Evolutionary conservation across 1,140 invertebrate species (phyloP).

Genomic region (Neocloeon triangulifer): DNA sequence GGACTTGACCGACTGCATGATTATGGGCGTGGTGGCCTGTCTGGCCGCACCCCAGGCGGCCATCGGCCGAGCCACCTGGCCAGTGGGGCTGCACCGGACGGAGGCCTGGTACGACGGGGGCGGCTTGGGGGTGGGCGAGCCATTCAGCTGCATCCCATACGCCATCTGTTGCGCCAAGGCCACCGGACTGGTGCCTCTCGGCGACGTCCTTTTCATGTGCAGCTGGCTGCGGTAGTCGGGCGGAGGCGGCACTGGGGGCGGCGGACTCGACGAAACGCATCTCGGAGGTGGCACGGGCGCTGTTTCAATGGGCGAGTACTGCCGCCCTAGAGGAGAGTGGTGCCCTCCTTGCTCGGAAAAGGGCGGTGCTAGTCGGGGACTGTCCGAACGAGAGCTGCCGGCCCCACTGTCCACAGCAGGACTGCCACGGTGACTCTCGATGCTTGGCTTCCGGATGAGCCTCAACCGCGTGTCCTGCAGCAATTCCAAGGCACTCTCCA

Average conservation of each 20-base stretch:
- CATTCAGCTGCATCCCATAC: conserved; percentile 10
- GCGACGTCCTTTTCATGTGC: conserved; percentile 15
- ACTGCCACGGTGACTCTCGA: conserved; percentile 60
- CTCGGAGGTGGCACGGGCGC: conserved; percentile 21
- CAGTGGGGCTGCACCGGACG: conserved; percentile 5
- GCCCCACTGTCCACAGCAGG: conserved; percentile 69
- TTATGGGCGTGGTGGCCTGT: conserved; percentile 67
- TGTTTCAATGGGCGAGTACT: conserved; percentile 50
- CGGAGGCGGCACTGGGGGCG: conserved; percentile 47
- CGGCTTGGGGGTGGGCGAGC: too few species aligned
- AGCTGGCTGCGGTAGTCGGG: conserved; percentile 50
- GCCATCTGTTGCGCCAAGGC: conserved; percentile 20
- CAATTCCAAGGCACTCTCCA: conserved; percentile 43
- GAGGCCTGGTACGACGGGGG: conserved; percentile 9
- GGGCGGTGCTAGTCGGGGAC: conserved; percentile 28
- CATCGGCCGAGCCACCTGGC: conserved; percentile 41
- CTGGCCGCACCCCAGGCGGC: conserved; percentile 56
- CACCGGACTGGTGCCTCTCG: conserved; percentile 56
- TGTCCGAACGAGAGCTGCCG: conserved; percentile 70
- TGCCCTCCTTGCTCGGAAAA: too few species aligned
- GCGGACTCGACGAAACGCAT: conserved; percentile 19
- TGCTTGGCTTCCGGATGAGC: conserved; percentile 61
- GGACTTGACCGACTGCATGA: conserved; percentile 90
- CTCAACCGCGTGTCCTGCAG: conserved; percentile 41
- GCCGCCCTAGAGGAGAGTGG: too few species aligned